phyloP scores from a whole-genome alignment of 2,797 vertebrate species.

The Anomalospiza imberbis region DNA sequence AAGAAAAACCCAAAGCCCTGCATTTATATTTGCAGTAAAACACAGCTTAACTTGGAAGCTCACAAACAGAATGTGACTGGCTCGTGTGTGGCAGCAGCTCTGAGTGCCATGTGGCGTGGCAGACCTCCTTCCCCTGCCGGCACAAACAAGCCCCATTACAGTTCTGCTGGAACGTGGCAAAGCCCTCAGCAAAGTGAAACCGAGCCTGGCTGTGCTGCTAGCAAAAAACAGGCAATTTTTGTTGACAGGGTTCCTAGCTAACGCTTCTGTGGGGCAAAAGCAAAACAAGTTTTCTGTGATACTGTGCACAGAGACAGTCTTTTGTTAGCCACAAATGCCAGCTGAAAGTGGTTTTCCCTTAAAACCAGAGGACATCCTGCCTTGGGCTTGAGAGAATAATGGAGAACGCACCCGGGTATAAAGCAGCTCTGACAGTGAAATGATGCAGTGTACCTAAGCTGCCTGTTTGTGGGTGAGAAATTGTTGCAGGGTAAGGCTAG shows the following conservation, averaged over 20 bases:
- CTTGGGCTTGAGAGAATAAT: not conserved
- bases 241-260: not conserved
- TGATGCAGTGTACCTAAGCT: too few relatives aligned
- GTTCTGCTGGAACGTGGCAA: not conserved
- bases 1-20: accelerated
- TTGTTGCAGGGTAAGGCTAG: not conserved
- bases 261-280: not conserved
- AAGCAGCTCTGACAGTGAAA: not conserved
- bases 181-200: not conserved
- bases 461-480: not conserved
- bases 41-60: not conserved
- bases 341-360: not conserved
- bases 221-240: constrained; percentile 15
- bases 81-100: not conserved
- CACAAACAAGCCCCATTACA: not conserved
- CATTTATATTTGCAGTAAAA: not conserved
- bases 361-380: not conserved
- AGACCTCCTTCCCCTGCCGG: not conserved
- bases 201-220: not conserved
- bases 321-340: not conserved
- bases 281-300: not conserved
- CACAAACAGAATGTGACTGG: not conserved
- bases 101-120: not conserved
- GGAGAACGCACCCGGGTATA: not conserved
- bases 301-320: not conserved